Conservation (phyloP, 2,797 vertebrate species). For the Lepidocolaptes lacrymiger region DNA sequence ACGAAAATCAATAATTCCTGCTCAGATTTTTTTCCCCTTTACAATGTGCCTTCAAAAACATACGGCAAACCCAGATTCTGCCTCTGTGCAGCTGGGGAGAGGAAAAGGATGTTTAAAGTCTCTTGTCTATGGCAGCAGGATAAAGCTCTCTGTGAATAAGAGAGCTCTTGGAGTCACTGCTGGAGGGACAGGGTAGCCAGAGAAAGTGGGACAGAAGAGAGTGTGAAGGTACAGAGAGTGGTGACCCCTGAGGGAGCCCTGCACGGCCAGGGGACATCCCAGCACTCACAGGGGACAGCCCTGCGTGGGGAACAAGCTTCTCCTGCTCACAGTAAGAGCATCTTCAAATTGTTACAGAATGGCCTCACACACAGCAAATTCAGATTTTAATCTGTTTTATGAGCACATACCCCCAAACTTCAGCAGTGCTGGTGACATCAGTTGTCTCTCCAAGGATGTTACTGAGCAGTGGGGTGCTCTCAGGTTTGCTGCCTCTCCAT, state of each 20-base stretch:
- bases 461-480: background rate
- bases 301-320: rapidly evolving
- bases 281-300: rapidly evolving
- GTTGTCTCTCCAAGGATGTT: rapidly evolving
- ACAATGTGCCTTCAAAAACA: constrained; percentile 26
- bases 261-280: background rate
- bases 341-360: background rate
- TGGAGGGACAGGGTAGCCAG: background rate
- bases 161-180: background rate
- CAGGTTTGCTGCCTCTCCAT: background rate
- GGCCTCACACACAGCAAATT: background rate
- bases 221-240: background rate
- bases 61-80: constrained; percentile 34
- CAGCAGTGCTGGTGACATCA: rapidly evolving
- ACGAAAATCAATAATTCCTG: constrained; percentile 60
- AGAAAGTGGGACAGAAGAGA: background rate
- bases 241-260: background rate
- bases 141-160: background rate
- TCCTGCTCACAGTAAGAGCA: background rate
- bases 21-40: background rate
- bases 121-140: background rate
- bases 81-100: constrained; percentile 3
- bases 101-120: background rate
- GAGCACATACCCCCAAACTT: background rate
- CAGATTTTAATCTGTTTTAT: background rate